phyloP scores from a whole-genome alignment of 2,797 vertebrate genomes.

The Pitangus sulphuratus region DNA sequence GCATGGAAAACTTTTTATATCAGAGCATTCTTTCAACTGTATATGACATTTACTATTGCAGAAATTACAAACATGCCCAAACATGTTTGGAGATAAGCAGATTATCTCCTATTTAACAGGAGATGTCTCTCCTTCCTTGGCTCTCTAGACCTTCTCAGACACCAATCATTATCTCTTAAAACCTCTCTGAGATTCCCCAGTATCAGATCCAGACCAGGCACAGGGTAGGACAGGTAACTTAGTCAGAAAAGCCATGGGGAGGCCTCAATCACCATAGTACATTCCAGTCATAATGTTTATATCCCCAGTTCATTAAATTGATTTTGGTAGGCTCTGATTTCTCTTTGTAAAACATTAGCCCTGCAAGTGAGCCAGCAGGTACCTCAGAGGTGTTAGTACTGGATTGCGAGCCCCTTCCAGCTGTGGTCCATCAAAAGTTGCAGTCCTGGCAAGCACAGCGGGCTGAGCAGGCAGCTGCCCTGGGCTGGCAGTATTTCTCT shows the following conservation, averaged over 20 bases:
- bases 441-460: not conserved
- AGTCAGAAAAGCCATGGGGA: fast-evolving
- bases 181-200: not conserved
- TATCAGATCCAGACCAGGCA: not conserved
- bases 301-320: not conserved
- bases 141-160: not conserved
- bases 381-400: not conserved
- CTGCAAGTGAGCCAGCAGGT: not conserved
- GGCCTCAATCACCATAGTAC: not conserved
- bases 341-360: not conserved
- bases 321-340: not conserved
- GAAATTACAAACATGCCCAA: not conserved
- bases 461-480: not conserved
- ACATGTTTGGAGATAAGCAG: not conserved
- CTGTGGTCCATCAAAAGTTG: not conserved
- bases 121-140: not conserved
- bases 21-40: not conserved
- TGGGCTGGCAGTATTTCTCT: not conserved
- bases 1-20: not conserved
- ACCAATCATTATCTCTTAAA: not conserved
- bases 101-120: not conserved
- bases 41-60: not conserved
- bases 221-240: not conserved
- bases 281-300: not conserved
- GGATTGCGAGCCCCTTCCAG: not conserved